Evolutionary conservation across 2,888 invertebrate species (phyloP).

Genomic region (Hemithea aestivaria): DNA sequence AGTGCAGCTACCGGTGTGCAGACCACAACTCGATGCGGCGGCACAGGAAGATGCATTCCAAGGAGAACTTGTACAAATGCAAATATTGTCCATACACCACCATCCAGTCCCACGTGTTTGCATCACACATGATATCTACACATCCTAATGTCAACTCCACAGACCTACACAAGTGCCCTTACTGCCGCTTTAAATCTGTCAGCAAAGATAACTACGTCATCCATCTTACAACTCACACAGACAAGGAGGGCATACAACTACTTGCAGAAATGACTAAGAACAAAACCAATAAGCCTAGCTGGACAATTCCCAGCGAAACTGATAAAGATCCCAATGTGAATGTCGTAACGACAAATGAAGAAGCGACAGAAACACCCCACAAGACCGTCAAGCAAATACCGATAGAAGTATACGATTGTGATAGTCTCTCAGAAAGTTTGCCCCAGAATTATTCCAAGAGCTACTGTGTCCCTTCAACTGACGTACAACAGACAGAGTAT

Average conservation of each 20-base stretch:
- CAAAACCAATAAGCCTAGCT: slow-evolving; percentile 54
- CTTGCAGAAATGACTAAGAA: slow-evolving; percentile 56
- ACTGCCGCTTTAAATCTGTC: slow-evolving; percentile 82
- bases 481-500: slow-evolving; percentile 42
- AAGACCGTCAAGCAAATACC: slow-evolving; percentile 57
- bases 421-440: slow-evolving; percentile 58
- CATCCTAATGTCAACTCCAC: slow-evolving; percentile 84
- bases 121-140: slow-evolving; percentile 87
- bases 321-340: slow-evolving; percentile 39
- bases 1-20: slow-evolving; percentile 84
- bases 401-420: slow-evolving; percentile 68
- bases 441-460: slow-evolving; percentile 57
- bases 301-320: slow-evolving; percentile 65
- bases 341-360: slow-evolving; percentile 31
- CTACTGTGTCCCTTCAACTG: slow-evolving; percentile 43
- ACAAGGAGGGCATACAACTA: slow-evolving; percentile 62
- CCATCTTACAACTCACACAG: slow-evolving; percentile 75
- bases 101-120: slow-evolving; percentile 89
- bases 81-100: slow-evolving; percentile 88
- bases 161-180: slow-evolving; percentile 80
- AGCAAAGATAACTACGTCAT: slow-evolving; percentile 80
- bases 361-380: slow-evolving; percentile 38
- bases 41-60: slow-evolving; percentile 88
- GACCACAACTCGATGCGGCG: slow-evolving; percentile 91
- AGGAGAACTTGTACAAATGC: slow-evolving; percentile 87